Evolutionary conservation across 2,113 vertebrate genomes (phyloP), one percentile per base, ranked within the genome.

Genomic region (Antechinus flavipes): DNA sequence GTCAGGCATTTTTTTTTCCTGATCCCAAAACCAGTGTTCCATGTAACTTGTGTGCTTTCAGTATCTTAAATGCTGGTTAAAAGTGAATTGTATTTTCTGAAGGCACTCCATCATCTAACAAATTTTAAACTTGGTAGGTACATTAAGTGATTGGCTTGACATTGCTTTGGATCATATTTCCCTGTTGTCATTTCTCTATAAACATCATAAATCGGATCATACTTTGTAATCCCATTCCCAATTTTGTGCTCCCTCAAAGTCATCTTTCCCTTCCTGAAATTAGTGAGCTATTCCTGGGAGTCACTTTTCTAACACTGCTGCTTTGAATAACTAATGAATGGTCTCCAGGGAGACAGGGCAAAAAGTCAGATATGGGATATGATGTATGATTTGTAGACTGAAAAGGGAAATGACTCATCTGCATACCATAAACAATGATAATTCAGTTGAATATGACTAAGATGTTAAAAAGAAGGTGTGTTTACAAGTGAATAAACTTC

Each of bases 401-500:
- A 94, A 68, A 98, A 98, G 98, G 98, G 98, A 99, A 99, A 97
- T 99, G 98, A 99, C 98, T 99, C 98, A 99, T 97, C 96, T 90
- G 93, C 92, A 96, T 97, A 98, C 98, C 93, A 98, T 98, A 98
- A 99, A 98, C 98, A 98, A 98, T 96, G 97, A 98, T 98, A 99
- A 98, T 95, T 98, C 96, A 76, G 92, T 97, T 97, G 97, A 98
- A 98, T 98, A 98, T 98, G 98, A 98, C 97, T 97, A 97, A 98
- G 98, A 99, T 98, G 98, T 97, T 98, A 98, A 98, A 98, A 98
- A 98, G 98, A 98, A 98, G 98, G 98, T 98, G 97, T 99, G 98
- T 99, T 99, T 99, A 98, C 97, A 98, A 98, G 98, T 94, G 96
- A 98, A 98, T 99, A 98, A 98, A 98, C 98, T 98, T 98, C 98